Conservation (phyloP, 2,888 invertebrate genomes). For the Megaustenia siamemsis region DNA sequence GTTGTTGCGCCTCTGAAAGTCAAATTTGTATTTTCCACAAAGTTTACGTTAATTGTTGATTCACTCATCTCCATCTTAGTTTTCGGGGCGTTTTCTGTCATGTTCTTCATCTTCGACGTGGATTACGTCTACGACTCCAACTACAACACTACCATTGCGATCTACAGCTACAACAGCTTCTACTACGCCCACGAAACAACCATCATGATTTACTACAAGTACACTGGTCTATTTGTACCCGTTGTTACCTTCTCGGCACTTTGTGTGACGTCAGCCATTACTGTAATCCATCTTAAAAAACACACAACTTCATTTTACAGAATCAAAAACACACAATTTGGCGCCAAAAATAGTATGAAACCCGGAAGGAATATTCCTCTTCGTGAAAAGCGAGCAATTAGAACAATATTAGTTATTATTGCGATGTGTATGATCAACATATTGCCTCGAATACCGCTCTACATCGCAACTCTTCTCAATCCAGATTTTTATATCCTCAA, state of each 20-base stretch:
- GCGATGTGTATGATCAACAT: constrained; percentile 2
- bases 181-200: background rate
- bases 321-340: background rate
- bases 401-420: background rate
- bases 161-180: background rate
- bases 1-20: constrained; percentile 29
- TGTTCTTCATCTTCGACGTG: background rate
- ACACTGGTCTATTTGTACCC: background rate
- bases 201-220: constrained; percentile 23
- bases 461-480: background rate
- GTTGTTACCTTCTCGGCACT: background rate
- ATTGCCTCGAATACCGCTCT: background rate
- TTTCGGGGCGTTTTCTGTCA: background rate
- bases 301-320: background rate
- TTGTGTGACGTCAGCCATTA: background rate
- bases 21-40: constrained; percentile 1
- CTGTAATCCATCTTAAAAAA: background rate
- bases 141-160: constrained; percentile 15
- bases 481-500: background rate
- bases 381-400: background rate
- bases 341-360: background rate
- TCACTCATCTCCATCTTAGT: background rate
- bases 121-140: background rate
- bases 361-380: background rate
- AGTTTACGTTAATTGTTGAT: constrained; percentile 9